phyloP scores from a whole-genome alignment of 2,797 vertebrate genomes.

The Dallia pectoralis region DNA sequence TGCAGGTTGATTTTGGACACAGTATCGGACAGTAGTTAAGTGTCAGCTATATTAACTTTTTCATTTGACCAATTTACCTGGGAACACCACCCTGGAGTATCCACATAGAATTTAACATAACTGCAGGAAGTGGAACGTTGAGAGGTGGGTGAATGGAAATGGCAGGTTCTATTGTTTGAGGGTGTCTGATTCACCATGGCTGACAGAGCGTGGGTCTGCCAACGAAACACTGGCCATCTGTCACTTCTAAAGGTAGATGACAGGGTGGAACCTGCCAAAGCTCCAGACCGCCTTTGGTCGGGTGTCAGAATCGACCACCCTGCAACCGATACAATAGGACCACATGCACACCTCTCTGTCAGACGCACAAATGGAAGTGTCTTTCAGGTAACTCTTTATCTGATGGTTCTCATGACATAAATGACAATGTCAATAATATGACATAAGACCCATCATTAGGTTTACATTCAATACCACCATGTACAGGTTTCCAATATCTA shows the following conservation, averaged over 20 bases:
- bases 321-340: background rate
- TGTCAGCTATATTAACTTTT: slow-evolving; percentile 47
- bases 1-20: slow-evolving; percentile 31
- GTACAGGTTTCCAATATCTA: background rate
- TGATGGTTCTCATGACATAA: slow-evolving; percentile 1
- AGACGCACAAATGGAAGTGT: background rate
- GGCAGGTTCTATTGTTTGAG: slow-evolving; percentile 46
- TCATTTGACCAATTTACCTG: slow-evolving; percentile 51
- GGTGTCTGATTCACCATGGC: slow-evolving; percentile 51
- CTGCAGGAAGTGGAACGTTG: slow-evolving; percentile 35
- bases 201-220: slow-evolving; percentile 34
- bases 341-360: background rate
- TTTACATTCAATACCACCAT: background rate
- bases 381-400: background rate
- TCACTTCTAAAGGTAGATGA: slow-evolving; percentile 11
- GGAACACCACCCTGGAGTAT: slow-evolving; percentile 34
- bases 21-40: slow-evolving; percentile 42
- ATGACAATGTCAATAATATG: background rate
- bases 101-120: slow-evolving; percentile 24
- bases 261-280: slow-evolving; percentile 18
- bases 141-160: slow-evolving; percentile 57
- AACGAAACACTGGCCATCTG: slow-evolving; percentile 15
- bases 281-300: background rate
- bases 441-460: slow-evolving; percentile 1
- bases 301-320: slow-evolving; percentile 1